Conservation (phyloP, 2,797 vertebrate species). For the Peromyscus melanophrys region DNA sequence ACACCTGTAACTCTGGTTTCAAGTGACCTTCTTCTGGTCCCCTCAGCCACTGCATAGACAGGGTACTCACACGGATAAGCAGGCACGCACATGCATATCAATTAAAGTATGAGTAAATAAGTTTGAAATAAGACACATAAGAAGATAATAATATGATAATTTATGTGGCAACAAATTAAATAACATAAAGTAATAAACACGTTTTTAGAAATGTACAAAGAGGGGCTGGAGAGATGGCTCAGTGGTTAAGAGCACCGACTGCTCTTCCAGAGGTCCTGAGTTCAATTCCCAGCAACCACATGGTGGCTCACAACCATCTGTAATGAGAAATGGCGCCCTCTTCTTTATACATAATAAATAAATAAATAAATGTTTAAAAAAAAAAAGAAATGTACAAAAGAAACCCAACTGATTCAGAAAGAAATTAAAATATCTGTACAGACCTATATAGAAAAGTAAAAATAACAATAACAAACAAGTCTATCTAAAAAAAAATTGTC, state of each 20-base stretch:
- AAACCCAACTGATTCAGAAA: neutral
- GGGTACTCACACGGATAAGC: neutral
- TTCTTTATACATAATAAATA: too few relatives aligned
- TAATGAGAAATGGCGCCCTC: too few relatives aligned
- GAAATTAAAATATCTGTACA: neutral
- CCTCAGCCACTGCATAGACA: neutral
- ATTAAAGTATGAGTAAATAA: neutral
- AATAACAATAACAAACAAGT: neutral
- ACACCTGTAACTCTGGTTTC: neutral
- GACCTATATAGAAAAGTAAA: neutral
- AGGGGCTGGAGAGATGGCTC: too few relatives aligned
- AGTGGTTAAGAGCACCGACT: too few relatives aligned
- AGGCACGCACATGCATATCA: neutral
- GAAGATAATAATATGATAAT: neutral
- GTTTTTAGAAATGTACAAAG: neutral
- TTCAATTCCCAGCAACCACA: too few relatives aligned
- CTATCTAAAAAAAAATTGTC: neutral
- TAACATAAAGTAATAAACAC: neutral
- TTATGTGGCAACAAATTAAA: neutral
- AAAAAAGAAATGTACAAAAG: too few relatives aligned
- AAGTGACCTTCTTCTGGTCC: neutral
- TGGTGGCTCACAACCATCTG: too few relatives aligned
- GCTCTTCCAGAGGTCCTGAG: too few relatives aligned
- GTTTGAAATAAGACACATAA: neutral
- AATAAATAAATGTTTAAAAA: too few relatives aligned